These are phyloP conservation scores for Microcebus jonahi DNA, from an alignment of 2,113 vertebrate genomes.

Conservation along the genomic window DNA sequence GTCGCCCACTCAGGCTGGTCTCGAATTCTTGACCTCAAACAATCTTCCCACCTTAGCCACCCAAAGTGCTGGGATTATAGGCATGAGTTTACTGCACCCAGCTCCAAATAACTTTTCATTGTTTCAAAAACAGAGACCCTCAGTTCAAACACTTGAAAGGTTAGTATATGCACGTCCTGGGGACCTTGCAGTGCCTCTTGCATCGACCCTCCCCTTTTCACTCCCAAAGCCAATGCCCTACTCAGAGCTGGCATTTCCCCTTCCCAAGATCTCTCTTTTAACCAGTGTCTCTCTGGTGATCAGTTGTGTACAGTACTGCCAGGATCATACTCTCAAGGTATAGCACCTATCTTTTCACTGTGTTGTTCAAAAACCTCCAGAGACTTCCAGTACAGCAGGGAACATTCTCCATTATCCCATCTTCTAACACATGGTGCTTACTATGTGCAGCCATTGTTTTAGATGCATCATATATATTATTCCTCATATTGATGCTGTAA, in stretches of 20 bases:
- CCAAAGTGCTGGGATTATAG: background rate
- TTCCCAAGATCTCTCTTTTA: background rate
- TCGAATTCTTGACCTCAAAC: background rate
- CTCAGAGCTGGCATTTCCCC: background rate
- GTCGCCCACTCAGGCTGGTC: background rate
- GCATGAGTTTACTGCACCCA: background rate
- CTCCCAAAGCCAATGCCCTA: background rate
- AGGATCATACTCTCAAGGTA: background rate
- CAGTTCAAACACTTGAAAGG: background rate
- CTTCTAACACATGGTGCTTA: background rate
- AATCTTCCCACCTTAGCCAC: background rate
- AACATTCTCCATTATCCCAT: background rate
- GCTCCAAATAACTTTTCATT: background rate
- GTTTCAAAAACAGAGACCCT: conserved; percentile 14
- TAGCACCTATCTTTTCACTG: background rate
- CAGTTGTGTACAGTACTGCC: background rate
- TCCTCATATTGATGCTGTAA: background rate
- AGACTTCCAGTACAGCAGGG: background rate
- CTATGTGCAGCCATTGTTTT: background rate
- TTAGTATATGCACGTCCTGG: background rate
- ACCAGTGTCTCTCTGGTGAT: background rate
- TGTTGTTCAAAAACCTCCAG: background rate
- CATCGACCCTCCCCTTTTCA: background rate
- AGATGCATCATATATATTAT: background rate
- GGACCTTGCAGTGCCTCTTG: background rate